phyloP scores from a whole-genome alignment of 2,888 invertebrate species.

The Erpobdella octoculata region DNA sequence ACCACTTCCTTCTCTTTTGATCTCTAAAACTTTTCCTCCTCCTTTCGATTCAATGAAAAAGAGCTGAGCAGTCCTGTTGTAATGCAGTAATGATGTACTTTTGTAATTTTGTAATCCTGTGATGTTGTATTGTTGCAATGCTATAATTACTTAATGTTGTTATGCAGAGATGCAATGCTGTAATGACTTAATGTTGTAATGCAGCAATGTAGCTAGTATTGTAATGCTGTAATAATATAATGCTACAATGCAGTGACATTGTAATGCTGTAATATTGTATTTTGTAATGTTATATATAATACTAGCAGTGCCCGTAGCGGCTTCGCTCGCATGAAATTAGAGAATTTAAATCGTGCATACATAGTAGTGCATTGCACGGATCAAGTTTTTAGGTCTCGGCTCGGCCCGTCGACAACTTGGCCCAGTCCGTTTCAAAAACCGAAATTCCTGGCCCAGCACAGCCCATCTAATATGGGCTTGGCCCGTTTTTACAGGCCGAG shows the following conservation, averaged over 20 bases:
- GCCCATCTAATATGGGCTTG: too few species aligned
- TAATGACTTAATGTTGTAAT: not conserved
- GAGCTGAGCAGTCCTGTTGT: not conserved
- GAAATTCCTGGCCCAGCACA: too few species aligned
- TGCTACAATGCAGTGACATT: not conserved
- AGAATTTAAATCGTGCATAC: too few species aligned
- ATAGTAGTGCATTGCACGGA: too few species aligned
- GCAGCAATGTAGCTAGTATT: not conserved
- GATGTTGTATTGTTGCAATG: not conserved
- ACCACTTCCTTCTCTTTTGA: not conserved
- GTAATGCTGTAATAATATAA: not conserved
- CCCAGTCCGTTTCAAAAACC: too few species aligned
- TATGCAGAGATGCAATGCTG: not conserved
- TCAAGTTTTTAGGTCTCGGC: too few species aligned
- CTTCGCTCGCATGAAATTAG: too few species aligned
- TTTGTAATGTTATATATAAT: too few species aligned
- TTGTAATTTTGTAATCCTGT: not conserved
- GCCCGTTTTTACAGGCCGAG: too few species aligned
- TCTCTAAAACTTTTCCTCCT: slow-evolving; percentile 14
- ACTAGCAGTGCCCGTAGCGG: too few species aligned
- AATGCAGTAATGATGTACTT: too few species aligned
- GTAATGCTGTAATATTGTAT: not conserved
- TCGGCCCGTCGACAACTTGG: too few species aligned
- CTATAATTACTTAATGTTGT: not conserved
- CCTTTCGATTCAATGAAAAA: slow-evolving; percentile 20